Conservation (phyloP, 2,888 invertebrate species). For the Lycaena phlaeas region DNA sequence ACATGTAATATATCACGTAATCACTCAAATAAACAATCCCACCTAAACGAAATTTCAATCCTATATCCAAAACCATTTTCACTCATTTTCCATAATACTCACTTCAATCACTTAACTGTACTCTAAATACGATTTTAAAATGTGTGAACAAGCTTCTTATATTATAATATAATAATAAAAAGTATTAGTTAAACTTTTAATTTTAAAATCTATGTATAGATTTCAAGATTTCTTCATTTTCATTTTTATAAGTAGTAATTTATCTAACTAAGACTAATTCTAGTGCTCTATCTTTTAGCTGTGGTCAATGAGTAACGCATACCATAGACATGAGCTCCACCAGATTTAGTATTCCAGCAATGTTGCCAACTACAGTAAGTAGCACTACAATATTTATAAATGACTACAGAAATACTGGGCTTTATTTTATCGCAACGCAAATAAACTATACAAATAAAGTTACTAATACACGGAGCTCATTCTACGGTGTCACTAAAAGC, state of each 20-base stretch:
- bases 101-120: constrained; percentile 50
- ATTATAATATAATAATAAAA: constrained; percentile 64
- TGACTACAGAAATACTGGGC: constrained; percentile 9
- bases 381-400: constrained; percentile 9
- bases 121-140: constrained; percentile 70
- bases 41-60: constrained; percentile 32
- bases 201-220: constrained; percentile 70
- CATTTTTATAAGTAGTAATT: constrained; percentile 59
- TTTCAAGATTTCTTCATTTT: constrained; percentile 54
- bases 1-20: neutral
- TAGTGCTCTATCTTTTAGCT: constrained; percentile 68
- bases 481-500: constrained; percentile 52
- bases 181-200: constrained; percentile 69
- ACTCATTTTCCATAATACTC: constrained; percentile 33
- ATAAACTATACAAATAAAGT: neutral
- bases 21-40: constrained; percentile 21
- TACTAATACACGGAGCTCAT: constrained; percentile 33
- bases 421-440: constrained; percentile 7
- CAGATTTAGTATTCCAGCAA: constrained; percentile 6
- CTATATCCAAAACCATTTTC: constrained; percentile 46
- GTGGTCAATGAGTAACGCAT: constrained; percentile 64
- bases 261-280: constrained; percentile 63
- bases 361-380: constrained; percentile 2
- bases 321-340: constrained; percentile 41
- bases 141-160: constrained; percentile 72